Evolutionary conservation across 2,113 vertebrate species (phyloP).

Genomic region (Apeltes quadracus): DNA sequence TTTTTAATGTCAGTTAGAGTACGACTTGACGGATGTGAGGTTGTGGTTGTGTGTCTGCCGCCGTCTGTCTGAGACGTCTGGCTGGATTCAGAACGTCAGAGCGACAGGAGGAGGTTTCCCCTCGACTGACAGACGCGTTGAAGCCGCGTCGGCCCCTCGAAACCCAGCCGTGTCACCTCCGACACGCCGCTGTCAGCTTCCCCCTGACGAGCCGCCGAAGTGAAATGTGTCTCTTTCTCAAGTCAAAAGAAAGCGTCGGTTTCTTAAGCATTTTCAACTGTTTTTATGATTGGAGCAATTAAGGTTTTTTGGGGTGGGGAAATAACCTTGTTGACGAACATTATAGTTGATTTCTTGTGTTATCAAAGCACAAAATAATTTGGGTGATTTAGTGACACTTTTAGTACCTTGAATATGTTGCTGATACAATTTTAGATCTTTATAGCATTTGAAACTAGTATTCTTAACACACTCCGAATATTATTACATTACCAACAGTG

Average conservation of each 20-base stretch:
- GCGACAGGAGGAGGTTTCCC: conserved; percentile 58
- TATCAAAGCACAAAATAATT: conserved; percentile 39
- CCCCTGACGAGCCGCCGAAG: conserved; percentile 57
- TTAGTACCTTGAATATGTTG: conserved; percentile 3
- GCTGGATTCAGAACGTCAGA: conserved; percentile 65
- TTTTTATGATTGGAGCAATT: conserved; percentile 49
- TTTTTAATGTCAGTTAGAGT: conserved; percentile 56
- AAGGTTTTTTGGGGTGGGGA: conserved; percentile 6
- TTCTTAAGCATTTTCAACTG: conserved; percentile 39
- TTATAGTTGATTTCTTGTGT: conserved; percentile 37
- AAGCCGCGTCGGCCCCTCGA: conserved; percentile 55
- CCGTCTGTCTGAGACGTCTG: conserved; percentile 70
- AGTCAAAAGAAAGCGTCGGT: conserved; percentile 37
- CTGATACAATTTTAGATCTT: conserved; percentile 24
- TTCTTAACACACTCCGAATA: conserved; percentile 11
- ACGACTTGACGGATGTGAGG: conserved; percentile 70
- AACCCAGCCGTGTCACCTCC: conserved; percentile 68
- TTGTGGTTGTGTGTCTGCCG: conserved; percentile 66
- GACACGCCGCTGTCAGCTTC: conserved; percentile 65
- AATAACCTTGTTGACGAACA: conserved; percentile 19
- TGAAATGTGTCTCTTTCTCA: conserved; percentile 55
- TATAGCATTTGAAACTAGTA: conserved; percentile 15
- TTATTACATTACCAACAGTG: neutral
- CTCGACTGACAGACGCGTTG: conserved; percentile 74
- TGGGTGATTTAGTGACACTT: conserved; percentile 50